A percentile compares a stretch with the other conserved stretches of the same genome.
These are phyloP conservation scores for Neuroscelio doddi DNA, from an alignment of 2,888 invertebrate genomes.

Conservation along the genomic window DNA sequence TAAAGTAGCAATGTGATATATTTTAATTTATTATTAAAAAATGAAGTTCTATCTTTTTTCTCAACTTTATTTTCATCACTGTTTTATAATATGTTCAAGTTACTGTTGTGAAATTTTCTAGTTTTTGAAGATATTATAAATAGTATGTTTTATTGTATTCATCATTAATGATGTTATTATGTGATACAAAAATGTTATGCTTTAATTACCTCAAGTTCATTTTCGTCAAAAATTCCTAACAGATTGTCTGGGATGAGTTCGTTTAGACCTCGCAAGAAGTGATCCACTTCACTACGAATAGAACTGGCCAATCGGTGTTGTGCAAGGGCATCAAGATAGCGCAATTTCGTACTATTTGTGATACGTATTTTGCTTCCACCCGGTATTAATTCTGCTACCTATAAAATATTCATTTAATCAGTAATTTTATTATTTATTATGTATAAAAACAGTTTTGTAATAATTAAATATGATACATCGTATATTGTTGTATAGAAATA, in stretches of 20 bases:
- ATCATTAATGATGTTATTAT: too few species aligned
- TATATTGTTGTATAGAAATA: too few species aligned
- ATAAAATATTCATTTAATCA: too few species aligned
- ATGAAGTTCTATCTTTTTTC: too few species aligned
- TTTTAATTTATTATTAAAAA: too few species aligned
- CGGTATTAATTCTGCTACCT: conserved; percentile 85
- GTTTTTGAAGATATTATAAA: conserved; percentile 2
- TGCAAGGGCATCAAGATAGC: conserved; percentile 91
- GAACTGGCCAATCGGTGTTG: conserved; percentile 89
- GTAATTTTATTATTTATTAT: too few species aligned
- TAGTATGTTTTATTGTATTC: not conserved
- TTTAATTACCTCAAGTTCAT: conserved; percentile 94
- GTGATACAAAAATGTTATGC: too few species aligned
- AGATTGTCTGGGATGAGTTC: conserved; percentile 94
- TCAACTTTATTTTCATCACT: too few species aligned
- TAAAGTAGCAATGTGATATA: too few species aligned
- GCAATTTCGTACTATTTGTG: conserved; percentile 82
- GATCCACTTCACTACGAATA: conserved; percentile 87
- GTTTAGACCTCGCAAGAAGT: conserved; percentile 91
- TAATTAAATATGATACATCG: too few species aligned
- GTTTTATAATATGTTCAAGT: too few species aligned
- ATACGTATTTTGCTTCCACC: conserved; percentile 86
- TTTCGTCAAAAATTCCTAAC: conserved; percentile 95
- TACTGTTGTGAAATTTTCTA: conserved; percentile 8
- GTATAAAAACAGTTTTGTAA: too few species aligned